phyloP scores from a whole-genome alignment of 53 echinoderm and acorn worm genomes.

The Apostichopus leukothele region DNA sequence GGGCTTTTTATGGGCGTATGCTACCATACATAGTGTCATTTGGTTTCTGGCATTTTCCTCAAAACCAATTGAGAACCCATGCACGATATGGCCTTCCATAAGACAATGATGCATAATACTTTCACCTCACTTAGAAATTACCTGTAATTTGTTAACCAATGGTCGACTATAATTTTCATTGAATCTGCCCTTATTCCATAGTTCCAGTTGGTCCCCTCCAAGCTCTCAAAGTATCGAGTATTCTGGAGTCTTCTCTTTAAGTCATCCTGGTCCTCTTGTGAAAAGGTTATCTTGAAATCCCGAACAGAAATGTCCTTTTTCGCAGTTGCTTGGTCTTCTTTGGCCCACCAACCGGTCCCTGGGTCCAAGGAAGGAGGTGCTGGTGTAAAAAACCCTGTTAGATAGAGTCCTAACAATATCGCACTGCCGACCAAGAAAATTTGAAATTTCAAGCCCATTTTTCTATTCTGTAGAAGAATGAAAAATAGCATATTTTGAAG shows the following conservation, averaged over 20 bases:
- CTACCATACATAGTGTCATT: no score
- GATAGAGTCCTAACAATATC: conserved; percentile 41
- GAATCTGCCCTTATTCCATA: conserved; percentile 62
- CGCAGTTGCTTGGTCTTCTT: conserved; percentile 49
- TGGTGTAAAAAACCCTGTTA: conserved; percentile 55
- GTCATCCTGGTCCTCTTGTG: conserved; percentile 48
- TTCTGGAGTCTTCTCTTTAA: conserved; percentile 52
- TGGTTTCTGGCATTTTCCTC: no score
- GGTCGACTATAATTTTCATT: conserved; percentile 59
- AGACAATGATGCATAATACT: no score
- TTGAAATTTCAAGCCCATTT: conserved; percentile 42
- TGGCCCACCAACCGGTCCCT: conserved; percentile 85
- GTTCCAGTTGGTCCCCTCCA: conserved; percentile 68
- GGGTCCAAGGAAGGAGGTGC: conserved; percentile 49
- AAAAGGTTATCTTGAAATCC: conserved; percentile 50
- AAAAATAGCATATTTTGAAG: neutral
- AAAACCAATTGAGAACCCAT: no score
- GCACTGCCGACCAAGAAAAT: conserved; percentile 8
- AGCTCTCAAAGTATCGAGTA: conserved; percentile 59
- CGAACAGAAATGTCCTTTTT: conserved; percentile 57
- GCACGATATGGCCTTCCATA: no score
- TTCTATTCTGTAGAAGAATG: neutral
- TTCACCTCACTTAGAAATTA: neutral
- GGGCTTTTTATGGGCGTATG: no score
- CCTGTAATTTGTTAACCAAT: conserved; percentile 67